These are phyloP conservation scores for Halesus radiatus DNA, from an alignment of 1,140 invertebrate genomes.

Conservation along the genomic window DNA sequence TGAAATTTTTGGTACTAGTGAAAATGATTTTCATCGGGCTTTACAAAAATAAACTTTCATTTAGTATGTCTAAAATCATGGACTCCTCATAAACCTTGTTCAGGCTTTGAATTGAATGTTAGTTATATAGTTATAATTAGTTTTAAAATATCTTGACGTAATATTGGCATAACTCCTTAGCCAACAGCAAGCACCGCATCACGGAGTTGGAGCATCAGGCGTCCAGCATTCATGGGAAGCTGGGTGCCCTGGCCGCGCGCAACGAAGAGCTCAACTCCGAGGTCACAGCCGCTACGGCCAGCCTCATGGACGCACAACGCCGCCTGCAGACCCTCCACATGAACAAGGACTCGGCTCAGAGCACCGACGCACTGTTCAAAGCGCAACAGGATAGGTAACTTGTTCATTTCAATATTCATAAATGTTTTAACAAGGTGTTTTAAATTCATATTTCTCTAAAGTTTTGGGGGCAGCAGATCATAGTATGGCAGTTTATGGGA, in stretches of 20 bases:
- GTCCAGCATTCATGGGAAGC: constrained; percentile 59
- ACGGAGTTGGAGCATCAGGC: constrained; percentile 65
- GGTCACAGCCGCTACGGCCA: constrained; percentile 62
- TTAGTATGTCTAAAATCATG: no score
- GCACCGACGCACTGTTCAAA: constrained; percentile 67
- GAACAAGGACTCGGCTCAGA: constrained; percentile 59
- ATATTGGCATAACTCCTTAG: constrained; percentile 52
- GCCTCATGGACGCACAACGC: constrained; percentile 65
- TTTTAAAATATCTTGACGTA: no score
- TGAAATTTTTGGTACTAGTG: no score
- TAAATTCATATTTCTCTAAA: neutral
- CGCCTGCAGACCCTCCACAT: constrained; percentile 64
- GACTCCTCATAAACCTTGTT: no score
- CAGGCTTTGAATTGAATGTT: no score
- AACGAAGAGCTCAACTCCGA: constrained; percentile 65
- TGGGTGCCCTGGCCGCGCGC: constrained; percentile 60
- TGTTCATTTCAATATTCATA: neutral
- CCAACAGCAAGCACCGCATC: constrained; percentile 65
- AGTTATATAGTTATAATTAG: no score
- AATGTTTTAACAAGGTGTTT: no score
- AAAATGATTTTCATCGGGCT: no score
- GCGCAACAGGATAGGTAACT: constrained; percentile 68
- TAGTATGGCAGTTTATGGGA: no score
- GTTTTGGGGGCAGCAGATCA: no score
- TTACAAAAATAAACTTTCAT: no score